phyloP scores from a whole-genome alignment of 2,797 vertebrate genomes.

The Melanotaenia trifasciata region DNA sequence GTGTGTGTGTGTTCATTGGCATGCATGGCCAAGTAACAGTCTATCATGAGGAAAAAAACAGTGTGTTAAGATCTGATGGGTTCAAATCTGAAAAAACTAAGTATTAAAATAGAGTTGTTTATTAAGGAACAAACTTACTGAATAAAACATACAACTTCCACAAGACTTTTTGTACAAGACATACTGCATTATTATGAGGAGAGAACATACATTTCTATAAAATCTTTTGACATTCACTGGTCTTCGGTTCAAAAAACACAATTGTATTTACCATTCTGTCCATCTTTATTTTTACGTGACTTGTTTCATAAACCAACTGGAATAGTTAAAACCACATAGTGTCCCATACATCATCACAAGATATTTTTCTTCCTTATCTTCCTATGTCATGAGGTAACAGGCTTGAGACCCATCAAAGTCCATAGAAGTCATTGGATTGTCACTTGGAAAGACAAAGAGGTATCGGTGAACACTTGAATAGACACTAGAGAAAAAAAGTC shows the following conservation, averaged over 20 bases:
- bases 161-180: slow-evolving; percentile 79
- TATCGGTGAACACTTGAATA: slow-evolving; percentile 78
- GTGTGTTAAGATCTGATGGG: not conserved
- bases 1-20: not conserved
- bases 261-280: slow-evolving; percentile 63
- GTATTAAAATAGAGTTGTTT: slow-evolving; percentile 79
- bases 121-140: slow-evolving; percentile 77
- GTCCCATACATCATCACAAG: slow-evolving; percentile 33
- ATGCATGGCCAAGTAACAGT: not conserved
- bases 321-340: slow-evolving; percentile 43
- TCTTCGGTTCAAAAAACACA: slow-evolving; percentile 77
- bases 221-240: slow-evolving; percentile 83
- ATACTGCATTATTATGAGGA: slow-evolving; percentile 77
- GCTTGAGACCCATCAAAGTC: slow-evolving; percentile 74
- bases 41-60: not conserved
- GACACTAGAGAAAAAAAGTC: slow-evolving; percentile 68
- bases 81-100: slow-evolving; percentile 53
- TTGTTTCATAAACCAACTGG: slow-evolving; percentile 51
- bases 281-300: slow-evolving; percentile 48
- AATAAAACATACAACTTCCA: slow-evolving; percentile 79
- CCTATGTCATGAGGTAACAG: slow-evolving; percentile 76
- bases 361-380: slow-evolving; percentile 48
- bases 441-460: slow-evolving; percentile 79
- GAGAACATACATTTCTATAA: slow-evolving; percentile 77
- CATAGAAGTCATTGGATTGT: slow-evolving; percentile 77